Percentiles rank a stretch among this genome's conserved stretches.
phyloP scores from a whole-genome alignment of 2,113 vertebrate genomes.

The Lichenostomus cassidix region DNA sequence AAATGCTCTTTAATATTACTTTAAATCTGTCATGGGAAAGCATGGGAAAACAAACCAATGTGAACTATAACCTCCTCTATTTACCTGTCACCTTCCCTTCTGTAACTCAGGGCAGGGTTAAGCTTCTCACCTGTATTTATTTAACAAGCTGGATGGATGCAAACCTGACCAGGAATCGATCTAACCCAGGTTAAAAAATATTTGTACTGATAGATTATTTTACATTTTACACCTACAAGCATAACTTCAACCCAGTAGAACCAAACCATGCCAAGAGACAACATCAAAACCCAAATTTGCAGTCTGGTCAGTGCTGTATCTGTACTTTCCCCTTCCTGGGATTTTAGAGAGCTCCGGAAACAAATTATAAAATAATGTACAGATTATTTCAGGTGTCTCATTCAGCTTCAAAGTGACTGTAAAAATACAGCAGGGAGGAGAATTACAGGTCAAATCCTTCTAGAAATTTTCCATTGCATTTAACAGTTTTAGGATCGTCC shows the following conservation, averaged over 20 bases:
- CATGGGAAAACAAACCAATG: background rate
- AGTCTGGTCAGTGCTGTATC: background rate
- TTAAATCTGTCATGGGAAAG: background rate
- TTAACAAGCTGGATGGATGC: background rate
- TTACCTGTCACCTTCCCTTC: background rate
- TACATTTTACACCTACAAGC: background rate
- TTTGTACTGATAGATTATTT: background rate
- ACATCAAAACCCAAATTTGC: background rate
- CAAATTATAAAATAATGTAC: background rate
- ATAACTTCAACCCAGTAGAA: background rate
- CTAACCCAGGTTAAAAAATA: background rate
- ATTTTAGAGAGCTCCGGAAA: background rate
- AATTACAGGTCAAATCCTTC: background rate
- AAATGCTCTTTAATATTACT: background rate
- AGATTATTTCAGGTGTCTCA: background rate
- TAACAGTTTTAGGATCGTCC: background rate
- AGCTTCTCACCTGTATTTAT: background rate
- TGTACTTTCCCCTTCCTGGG: background rate
- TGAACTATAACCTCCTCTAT: background rate
- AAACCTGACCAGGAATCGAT: background rate
- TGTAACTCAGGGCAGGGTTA: background rate
- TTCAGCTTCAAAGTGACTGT: background rate
- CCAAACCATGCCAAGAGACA: background rate
- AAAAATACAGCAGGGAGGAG: background rate
- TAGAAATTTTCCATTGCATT: background rate